Percentiles rank a stretch among this genome's conserved stretches.
Conservation (phyloP, 1,140 invertebrate genomes). For the Samia ricini region DNA sequence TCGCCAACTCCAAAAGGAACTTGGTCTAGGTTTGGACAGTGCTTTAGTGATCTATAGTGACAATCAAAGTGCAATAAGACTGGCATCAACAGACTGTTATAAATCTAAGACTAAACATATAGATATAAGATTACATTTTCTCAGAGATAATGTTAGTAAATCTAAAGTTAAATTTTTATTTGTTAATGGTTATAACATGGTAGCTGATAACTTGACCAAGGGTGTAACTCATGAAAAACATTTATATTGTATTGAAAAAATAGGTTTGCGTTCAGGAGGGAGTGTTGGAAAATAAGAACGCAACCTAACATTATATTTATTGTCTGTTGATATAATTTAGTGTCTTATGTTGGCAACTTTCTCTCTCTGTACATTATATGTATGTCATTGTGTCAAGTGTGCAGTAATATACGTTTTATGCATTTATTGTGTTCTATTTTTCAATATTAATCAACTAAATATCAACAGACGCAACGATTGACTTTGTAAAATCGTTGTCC, state of each 20-base stretch:
- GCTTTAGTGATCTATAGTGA: constrained; percentile 18
- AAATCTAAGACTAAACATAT: constrained; percentile 39
- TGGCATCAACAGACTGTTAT: constrained; percentile 30
- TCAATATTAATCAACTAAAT: too few species aligned
- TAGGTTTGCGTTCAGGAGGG: constrained; percentile 24
- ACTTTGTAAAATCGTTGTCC: not conserved
- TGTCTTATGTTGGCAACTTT: too few species aligned
- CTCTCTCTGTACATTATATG: too few species aligned
- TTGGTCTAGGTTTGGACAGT: constrained; percentile 9
- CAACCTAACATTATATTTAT: too few species aligned
- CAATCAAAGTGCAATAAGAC: constrained; percentile 33
- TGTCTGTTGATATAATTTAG: too few species aligned
- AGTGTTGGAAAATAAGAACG: constrained; percentile 12
- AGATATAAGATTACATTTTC: constrained; percentile 36
- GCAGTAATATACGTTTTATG: too few species aligned
- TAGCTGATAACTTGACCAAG: constrained; percentile 37
- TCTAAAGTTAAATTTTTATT: constrained; percentile 32
- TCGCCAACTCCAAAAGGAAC: constrained; percentile 21
- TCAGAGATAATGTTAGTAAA: constrained; percentile 32
- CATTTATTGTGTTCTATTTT: too few species aligned
- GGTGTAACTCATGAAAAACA: constrained; percentile 14
- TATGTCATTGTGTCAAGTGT: too few species aligned
- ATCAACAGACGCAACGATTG: not conserved
- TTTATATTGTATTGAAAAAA: constrained; percentile 19
- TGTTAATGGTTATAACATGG: constrained; percentile 28